phyloP scores from a whole-genome alignment of 2,797 vertebrate genomes.

The Melanotaenia parkinsoni region DNA sequence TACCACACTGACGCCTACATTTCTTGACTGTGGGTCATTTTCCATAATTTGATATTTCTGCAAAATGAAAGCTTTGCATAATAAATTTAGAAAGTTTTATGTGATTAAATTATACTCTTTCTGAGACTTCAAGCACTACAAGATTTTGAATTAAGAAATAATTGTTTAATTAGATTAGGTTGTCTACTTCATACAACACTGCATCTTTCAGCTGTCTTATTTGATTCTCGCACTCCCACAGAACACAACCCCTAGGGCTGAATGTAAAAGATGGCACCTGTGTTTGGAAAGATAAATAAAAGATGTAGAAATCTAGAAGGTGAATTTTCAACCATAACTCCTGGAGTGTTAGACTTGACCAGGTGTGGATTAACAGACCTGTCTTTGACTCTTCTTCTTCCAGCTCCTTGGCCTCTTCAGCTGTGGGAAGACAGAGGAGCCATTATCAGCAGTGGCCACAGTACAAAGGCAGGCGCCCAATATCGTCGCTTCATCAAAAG shows the following conservation, averaged over 20 bases:
- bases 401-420: slow-evolving; percentile 88
- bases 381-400: slow-evolving; percentile 90
- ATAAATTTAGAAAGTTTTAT: too few species aligned
- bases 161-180: neutral
- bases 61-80: too few species aligned
- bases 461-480: slow-evolving; percentile 53
- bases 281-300: too few species aligned
- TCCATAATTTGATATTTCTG: too few species aligned
- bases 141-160: neutral
- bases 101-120: too few species aligned
- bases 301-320: neutral
- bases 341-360: slow-evolving; percentile 37
- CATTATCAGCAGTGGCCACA: slow-evolving; percentile 64
- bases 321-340: slow-evolving; percentile 4
- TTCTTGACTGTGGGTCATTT: too few species aligned
- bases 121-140: neutral
- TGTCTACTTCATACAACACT: neutral
- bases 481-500: slow-evolving; percentile 67
- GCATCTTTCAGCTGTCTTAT: neutral
- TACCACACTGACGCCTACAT: too few species aligned
- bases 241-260: neutral
- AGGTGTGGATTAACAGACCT: slow-evolving; percentile 81
- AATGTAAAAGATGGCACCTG: slow-evolving; percentile 5
- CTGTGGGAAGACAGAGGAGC: slow-evolving; percentile 78
- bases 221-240: slow-evolving; percentile 8